Conservation (phyloP, 2,888 invertebrate species). For the Perithous albicinctus region DNA sequence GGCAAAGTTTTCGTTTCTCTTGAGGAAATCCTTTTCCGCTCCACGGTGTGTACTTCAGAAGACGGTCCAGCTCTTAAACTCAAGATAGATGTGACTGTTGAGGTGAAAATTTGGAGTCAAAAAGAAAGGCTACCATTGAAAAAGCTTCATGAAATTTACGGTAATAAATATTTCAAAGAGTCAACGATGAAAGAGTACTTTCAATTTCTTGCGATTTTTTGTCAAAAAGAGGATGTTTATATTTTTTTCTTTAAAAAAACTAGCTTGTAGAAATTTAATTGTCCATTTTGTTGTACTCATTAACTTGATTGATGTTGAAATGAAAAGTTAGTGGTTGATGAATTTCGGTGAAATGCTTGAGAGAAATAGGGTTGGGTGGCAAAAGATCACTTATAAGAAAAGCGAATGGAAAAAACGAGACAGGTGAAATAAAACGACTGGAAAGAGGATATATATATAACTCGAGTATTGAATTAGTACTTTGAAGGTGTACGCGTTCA, state of each 20-base stretch:
- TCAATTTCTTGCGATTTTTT: background rate
- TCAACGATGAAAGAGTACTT: background rate
- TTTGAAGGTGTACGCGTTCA: constrained; percentile 60
- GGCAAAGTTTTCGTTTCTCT: constrained; percentile 23
- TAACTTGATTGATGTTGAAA: background rate
- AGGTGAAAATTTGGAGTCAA: background rate
- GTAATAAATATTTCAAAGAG: background rate
- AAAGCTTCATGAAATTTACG: background rate
- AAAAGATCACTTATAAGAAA: constrained; percentile 49
- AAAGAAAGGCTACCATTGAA: background rate
- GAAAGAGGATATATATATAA: constrained; percentile 50
- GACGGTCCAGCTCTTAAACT: background rate
- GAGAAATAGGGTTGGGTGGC: constrained; percentile 30
- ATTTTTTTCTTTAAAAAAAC: too few species aligned
- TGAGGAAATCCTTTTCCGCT: background rate
- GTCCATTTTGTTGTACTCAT: background rate
- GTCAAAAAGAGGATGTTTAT: too few species aligned
- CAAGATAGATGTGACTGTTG: background rate
- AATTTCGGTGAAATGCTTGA: background rate
- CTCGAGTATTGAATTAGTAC: constrained; percentile 70
- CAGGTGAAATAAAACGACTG: constrained; percentile 51
- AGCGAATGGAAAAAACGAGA: constrained; percentile 53
- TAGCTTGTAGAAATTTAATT: too few species aligned
- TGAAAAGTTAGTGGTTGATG: background rate
- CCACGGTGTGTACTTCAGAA: background rate